A percentile compares a stretch with the other conserved stretches of the same genome.
Evolutionary conservation across 2,888 invertebrate species (phyloP).

Genomic region (Lasiommata megera): DNA sequence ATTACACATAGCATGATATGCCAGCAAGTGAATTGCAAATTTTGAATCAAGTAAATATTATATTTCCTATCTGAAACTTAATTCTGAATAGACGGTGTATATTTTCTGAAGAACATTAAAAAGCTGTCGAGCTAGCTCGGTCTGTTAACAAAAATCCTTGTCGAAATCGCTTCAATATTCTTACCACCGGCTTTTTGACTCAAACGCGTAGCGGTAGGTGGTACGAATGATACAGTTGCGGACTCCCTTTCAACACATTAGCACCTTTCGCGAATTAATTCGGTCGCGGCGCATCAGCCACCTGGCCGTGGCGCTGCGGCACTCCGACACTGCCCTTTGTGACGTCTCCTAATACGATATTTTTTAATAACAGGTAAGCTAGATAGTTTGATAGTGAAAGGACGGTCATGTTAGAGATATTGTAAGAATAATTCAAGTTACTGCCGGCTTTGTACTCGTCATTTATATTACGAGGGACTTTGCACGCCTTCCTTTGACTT

Average conservation of each 20-base stretch:
- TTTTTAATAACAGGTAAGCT: conserved; percentile 38
- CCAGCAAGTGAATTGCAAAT: no score
- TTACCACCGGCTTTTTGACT: background rate
- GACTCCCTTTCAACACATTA: conserved; percentile 29
- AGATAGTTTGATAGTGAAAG: background rate
- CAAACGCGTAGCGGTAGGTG: background rate
- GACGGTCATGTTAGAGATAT: background rate
- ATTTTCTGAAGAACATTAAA: background rate
- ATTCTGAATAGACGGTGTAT: background rate
- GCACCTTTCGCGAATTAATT: conserved; percentile 31
- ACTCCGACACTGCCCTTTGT: conserved; percentile 23
- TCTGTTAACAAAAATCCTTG: background rate
- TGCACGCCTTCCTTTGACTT: no score
- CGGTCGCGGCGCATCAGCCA: conserved; percentile 24
- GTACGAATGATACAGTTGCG: conserved; percentile 21
- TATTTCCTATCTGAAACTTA: no score
- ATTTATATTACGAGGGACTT: no score
- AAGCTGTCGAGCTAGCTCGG: background rate
- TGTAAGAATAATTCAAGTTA: no score
- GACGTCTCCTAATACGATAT: conserved; percentile 25
- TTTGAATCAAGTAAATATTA: no score
- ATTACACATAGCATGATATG: no score
- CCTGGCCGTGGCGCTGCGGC: conserved; percentile 21
- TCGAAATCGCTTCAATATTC: background rate
- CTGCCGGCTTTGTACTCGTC: no score